Evolutionary conservation across 2,113 vertebrate species (phyloP).

Genomic region (Siniperca knerii): DNA sequence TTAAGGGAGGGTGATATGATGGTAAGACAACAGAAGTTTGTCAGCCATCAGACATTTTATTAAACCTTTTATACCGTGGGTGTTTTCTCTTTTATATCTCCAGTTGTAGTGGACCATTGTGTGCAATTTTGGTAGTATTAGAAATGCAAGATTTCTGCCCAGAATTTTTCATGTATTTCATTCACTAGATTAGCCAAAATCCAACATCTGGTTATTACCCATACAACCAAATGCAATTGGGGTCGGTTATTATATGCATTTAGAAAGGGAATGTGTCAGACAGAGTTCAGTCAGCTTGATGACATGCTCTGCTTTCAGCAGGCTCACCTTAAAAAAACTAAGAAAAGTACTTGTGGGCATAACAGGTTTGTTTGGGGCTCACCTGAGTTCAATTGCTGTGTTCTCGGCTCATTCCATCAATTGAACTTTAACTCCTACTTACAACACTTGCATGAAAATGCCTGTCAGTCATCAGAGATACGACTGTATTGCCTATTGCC

Average conservation of each 20-base stretch:
- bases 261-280: neutral
- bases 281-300: neutral
- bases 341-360: neutral
- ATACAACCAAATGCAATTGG: neutral
- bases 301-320: too few species aligned
- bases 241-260: neutral
- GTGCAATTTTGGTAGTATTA: too few species aligned
- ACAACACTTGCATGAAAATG: constrained; percentile 25
- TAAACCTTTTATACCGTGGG: neutral
- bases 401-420: constrained; percentile 5
- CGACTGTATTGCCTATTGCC: constrained; percentile 10
- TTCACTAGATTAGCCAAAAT: too few species aligned
- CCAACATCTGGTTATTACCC: neutral
- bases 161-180: too few species aligned
- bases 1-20: neutral
- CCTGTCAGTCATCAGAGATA: constrained; percentile 29
- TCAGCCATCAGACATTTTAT: neutral
- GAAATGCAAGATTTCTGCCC: too few species aligned
- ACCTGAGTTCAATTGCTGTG: constrained; percentile 24
- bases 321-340: neutral
- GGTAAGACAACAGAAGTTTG: too few species aligned
- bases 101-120: too few species aligned
- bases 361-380: constrained; percentile 4
- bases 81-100: too few species aligned
- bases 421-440: constrained; percentile 41